A percentile compares a stretch with the other conserved stretches of the same genome.
phyloP scores from a whole-genome alignment of 2,888 invertebrate genomes.

The Yponomeuta cagnagella region DNA sequence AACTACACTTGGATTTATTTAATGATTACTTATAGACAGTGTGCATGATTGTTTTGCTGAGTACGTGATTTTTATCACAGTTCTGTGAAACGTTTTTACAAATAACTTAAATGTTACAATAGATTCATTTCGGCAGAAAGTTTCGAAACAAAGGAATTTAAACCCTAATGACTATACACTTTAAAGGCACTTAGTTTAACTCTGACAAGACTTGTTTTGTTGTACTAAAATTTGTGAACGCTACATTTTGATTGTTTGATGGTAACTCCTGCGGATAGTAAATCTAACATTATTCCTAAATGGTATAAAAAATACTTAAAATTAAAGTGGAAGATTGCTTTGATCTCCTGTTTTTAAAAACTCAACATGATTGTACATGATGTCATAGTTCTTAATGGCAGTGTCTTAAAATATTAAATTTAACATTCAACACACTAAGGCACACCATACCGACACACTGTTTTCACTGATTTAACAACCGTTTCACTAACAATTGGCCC shows the following conservation, averaged over 20 bases:
- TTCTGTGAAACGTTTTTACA: slow-evolving; percentile 24
- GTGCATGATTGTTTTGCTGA: neutral
- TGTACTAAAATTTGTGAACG: slow-evolving; percentile 58
- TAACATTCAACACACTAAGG: slow-evolving; percentile 38
- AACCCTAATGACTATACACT: slow-evolving; percentile 67
- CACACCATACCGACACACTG: slow-evolving; percentile 38
- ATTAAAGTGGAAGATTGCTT: slow-evolving; percentile 64
- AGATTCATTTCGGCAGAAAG: slow-evolving; percentile 22
- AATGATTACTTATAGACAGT: neutral
- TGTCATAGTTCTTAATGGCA: slow-evolving; percentile 44
- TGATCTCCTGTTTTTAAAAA: slow-evolving; percentile 35
- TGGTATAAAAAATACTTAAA: slow-evolving; percentile 69
- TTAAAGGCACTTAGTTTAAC: slow-evolving; percentile 71
- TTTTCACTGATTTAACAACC: slow-evolving; percentile 28
- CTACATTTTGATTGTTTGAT: slow-evolving; percentile 70
- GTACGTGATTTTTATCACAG: slow-evolving; percentile 29
- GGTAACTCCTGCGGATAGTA: slow-evolving; percentile 66
- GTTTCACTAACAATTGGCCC: slow-evolving; percentile 49
- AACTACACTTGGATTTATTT: neutral
- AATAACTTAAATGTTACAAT: slow-evolving; percentile 8
- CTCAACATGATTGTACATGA: slow-evolving; percentile 43
- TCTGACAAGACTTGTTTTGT: slow-evolving; percentile 68
- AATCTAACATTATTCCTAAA: slow-evolving; percentile 52
- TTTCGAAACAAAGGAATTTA: slow-evolving; percentile 42
- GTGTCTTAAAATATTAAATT: slow-evolving; percentile 34